Evolutionary conservation across 2,888 invertebrate genomes (phyloP), one percentile per base, ranked within the genome.

Genomic region (Ochlodes sylvanus): DNA sequence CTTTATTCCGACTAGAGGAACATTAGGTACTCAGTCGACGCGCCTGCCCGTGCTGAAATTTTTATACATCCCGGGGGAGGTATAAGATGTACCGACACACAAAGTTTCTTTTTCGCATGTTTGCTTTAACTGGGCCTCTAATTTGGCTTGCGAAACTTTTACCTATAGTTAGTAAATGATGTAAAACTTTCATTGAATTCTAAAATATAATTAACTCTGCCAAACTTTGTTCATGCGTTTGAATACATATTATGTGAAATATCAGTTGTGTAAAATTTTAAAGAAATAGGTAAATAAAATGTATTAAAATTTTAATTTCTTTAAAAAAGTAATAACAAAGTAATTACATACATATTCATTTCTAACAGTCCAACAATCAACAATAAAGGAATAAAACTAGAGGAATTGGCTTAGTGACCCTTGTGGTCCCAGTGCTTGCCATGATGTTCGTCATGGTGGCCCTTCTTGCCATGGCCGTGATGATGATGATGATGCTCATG

Each of bases 361-460:
- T 27, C 27, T 27, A 87, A 86, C 85, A 87, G 38, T 38, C 10
- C 79, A 87, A 86, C 85, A 87, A 84, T 72, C 79, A 89, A 86
- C 80, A 81, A 77, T n/a, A 19, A 44, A 44, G 41, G 44, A 44
- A 56, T 19, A 41, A 58, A 41, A 15, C n/a, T 27, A 42, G 19
- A 21, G 38, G 67, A 14, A 54, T 15, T 15, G 27, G 52, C 56
- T 87, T 87, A 92, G 80, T 89, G 89, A 54, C 91, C 91, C 80
- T 95, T 94, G 83, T 94, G 95, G 75, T 95, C 95, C 96, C 97
- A 97, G 83, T 96, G 95, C 88, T 97, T 97, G 86, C 97, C 96
- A 76, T 96, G 95, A 86, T 97, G 96, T 76, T 96, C 95, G 73
- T 96, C 96, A 77, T 96, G 96, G 60, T 96, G 96, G 47, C 97